These are phyloP conservation scores for Nerophis ophidion DNA, from an alignment of 2,113 vertebrate genomes.

Conservation along the genomic window DNA sequence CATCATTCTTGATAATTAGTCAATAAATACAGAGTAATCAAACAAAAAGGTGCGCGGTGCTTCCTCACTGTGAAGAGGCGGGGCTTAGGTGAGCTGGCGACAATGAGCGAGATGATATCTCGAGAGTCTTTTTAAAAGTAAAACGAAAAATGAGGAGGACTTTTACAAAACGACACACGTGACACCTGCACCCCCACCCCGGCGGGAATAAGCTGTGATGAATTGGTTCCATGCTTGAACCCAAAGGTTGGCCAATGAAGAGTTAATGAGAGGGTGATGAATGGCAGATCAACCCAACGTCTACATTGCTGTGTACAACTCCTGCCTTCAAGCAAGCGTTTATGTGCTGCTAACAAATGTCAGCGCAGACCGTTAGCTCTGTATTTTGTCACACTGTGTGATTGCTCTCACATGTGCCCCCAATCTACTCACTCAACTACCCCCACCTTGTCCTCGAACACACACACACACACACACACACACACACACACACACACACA, in stretches of 20 bases:
- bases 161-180: not conserved
- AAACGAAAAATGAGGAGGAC: too few species aligned
- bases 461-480: too few species aligned
- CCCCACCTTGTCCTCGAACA: constrained; percentile 22
- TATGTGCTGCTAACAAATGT: constrained; percentile 83
- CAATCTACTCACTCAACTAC: constrained; percentile 14
- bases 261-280: constrained; percentile 81
- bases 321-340: constrained; percentile 74
- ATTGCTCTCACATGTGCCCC: constrained; percentile 69
- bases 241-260: constrained; percentile 76
- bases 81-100: too few species aligned
- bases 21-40: too few species aligned
- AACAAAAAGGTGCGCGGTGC: too few species aligned
- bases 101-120: too few species aligned
- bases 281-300: constrained; percentile 70
- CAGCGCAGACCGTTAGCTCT: constrained; percentile 73
- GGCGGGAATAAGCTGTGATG: constrained; percentile 65
- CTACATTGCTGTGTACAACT: constrained; percentile 46
- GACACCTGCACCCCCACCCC: not conserved
- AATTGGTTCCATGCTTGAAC: constrained; percentile 76
- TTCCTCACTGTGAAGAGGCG: too few species aligned
- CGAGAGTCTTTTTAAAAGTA: too few species aligned
- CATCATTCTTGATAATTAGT: too few species aligned
- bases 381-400: constrained; percentile 70
- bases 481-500: too few species aligned